Percentiles rank a stretch among this genome's conserved stretches.
Conservation (phyloP, 2,113 vertebrate species). For the Rhegmatorhina hoffmannsi region DNA sequence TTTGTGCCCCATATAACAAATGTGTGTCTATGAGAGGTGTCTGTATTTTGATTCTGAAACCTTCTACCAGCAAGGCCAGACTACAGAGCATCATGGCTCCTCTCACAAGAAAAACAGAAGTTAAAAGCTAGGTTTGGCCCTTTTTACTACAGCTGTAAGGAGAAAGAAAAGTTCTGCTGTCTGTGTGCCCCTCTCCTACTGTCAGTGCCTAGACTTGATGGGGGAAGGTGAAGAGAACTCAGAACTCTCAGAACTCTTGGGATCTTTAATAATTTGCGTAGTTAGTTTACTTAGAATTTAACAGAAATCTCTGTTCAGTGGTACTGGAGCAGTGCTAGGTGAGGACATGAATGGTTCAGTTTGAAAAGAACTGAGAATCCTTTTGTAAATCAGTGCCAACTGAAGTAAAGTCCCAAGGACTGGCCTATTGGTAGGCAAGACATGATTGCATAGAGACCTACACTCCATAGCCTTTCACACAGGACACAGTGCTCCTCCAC, state of each 20-base stretch:
- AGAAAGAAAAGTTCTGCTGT: not conserved
- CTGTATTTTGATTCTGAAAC: not conserved
- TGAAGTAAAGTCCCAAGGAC: not conserved
- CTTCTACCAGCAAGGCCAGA: not conserved
- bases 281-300: not conserved
- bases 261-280: not conserved
- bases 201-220: not conserved
- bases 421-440: not conserved
- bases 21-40: not conserved
- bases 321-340: not conserved
- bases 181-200: not conserved
- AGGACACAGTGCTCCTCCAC: not conserved
- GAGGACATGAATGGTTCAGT: not conserved
- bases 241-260: not conserved
- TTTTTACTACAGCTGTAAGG: not conserved
- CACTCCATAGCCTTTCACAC: not conserved
- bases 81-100: not conserved
- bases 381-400: not conserved
- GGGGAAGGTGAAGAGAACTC: not conserved
- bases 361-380: not conserved
- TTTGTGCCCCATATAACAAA: not conserved
- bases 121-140: not conserved
- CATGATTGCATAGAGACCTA: fast-evolving
- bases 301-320: not conserved
- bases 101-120: not conserved